A percentile compares a stretch with the other conserved stretches of the same genome.
Conservation (phyloP, 2,113 vertebrate species). For the Tetraodon nigroviridis region DNA sequence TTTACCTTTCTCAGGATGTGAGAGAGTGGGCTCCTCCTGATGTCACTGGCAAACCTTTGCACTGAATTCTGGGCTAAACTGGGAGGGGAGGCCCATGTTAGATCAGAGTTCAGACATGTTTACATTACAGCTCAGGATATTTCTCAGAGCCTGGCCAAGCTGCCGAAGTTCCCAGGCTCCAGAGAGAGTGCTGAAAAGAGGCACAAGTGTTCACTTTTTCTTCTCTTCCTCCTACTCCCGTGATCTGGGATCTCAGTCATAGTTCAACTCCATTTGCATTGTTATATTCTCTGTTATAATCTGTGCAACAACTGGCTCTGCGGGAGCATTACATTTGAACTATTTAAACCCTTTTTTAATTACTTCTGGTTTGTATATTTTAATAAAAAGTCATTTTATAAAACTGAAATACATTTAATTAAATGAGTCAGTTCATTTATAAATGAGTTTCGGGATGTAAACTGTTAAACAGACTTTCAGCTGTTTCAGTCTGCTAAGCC, state of each 20-base stretch:
- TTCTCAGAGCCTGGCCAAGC: conserved; percentile 73
- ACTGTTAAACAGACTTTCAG: conserved; percentile 6
- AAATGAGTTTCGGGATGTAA: background rate
- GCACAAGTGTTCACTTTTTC: conserved; percentile 64
- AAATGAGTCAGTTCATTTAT: too few relatives aligned
- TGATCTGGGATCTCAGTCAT: conserved; percentile 51
- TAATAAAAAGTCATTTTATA: too few relatives aligned
- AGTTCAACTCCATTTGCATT: conserved; percentile 67
- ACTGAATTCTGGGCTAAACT: conserved; percentile 62
- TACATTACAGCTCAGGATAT: conserved; percentile 80
- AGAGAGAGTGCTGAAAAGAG: conserved; percentile 65
- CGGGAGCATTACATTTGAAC: conserved; percentile 22
- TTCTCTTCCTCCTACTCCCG: conserved; percentile 37
- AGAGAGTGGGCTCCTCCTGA: conserved; percentile 69
- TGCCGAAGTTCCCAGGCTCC: conserved; percentile 76
- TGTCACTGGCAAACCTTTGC: conserved; percentile 63
- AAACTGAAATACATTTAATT: too few relatives aligned
- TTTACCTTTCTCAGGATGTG: conserved; percentile 64
- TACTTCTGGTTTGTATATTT: too few relatives aligned
- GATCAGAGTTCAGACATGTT: conserved; percentile 80
- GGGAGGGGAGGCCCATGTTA: conserved; percentile 43
- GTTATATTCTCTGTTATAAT: conserved; percentile 55
- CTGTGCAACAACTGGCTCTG: conserved; percentile 31
- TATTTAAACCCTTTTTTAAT: too few relatives aligned
- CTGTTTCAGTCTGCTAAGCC: conserved; percentile 5